Evolutionary conservation across 1,140 invertebrate species (phyloP).

Genomic region (Bacillus rossius): DNA sequence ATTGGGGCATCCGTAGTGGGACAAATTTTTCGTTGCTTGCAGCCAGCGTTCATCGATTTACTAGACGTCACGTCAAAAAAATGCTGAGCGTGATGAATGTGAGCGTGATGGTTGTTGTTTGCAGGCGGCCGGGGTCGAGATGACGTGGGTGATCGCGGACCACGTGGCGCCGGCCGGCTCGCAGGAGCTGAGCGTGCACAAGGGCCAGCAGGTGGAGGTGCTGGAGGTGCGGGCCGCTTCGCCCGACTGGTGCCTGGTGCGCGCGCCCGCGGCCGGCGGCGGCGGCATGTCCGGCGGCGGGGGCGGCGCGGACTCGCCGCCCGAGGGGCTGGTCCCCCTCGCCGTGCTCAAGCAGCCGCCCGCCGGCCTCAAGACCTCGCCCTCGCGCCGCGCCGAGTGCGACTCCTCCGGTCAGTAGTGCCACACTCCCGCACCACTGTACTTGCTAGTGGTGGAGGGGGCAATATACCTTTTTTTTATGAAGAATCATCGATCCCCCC

Average conservation of each 20-base stretch:
- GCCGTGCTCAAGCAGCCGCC: conserved; percentile 76
- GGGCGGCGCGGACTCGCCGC: conserved; percentile 49
- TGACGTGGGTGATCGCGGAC: conserved; percentile 84
- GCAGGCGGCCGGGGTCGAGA: conserved; percentile 61
- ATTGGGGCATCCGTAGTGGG: too few relatives aligned
- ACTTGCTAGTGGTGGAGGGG: too few relatives aligned
- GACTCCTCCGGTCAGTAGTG: too few relatives aligned
- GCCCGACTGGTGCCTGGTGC: conserved; percentile 58
- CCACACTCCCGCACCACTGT: too few relatives aligned
- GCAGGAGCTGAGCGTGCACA: conserved; percentile 69
- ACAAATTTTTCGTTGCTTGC: too few relatives aligned
- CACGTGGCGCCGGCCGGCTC: conserved; percentile 60
- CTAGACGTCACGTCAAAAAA: too few relatives aligned
- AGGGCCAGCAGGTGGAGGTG: conserved; percentile 90
- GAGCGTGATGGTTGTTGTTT: conserved; percentile 19
- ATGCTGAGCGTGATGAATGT: too few relatives aligned
- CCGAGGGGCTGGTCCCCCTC: conserved; percentile 78
- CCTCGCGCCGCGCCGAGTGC: conserved; percentile 1
- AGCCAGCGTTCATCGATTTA: too few relatives aligned
- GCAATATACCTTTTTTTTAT: too few relatives aligned
- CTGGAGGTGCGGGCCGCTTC: conserved; percentile 58
- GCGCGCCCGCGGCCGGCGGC: conserved; percentile 49
- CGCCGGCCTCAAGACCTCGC: conserved; percentile 24
- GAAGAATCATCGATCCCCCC: too few relatives aligned
- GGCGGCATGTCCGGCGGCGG: conserved; percentile 50